These are phyloP conservation scores for Falco punctatus DNA, from an alignment of 2,113 vertebrate genomes.

Conservation along the genomic window DNA sequence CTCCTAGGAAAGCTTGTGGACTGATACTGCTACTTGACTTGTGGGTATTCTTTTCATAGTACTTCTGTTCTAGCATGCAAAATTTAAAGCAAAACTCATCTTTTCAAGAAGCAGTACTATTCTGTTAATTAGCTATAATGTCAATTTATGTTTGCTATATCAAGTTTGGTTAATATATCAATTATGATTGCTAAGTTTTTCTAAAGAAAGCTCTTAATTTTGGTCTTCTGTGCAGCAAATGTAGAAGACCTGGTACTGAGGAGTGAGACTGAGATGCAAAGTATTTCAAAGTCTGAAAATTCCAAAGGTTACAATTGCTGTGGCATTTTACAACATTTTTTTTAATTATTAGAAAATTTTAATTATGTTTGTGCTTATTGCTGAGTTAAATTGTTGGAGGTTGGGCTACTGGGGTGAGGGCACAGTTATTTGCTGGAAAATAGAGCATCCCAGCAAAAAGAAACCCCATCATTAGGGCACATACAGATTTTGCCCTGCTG, in stretches of 20 bases:
- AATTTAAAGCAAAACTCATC: neutral
- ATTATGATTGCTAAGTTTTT: neutral
- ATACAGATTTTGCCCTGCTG: neutral
- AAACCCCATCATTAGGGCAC: neutral
- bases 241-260: neutral
- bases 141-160: neutral
- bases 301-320: neutral
- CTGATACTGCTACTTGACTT: neutral
- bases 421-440: neutral
- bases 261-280: neutral
- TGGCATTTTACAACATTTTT: neutral
- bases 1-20: neutral
- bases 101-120: neutral
- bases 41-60: neutral
- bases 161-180: neutral
- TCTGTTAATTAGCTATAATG: neutral
- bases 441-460: neutral
- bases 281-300: neutral
- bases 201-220: neutral
- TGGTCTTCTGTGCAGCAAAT: neutral
- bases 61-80: neutral
- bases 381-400: neutral
- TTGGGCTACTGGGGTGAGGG: neutral
- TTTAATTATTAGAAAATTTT: neutral
- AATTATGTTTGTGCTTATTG: neutral